Percentiles rank a stretch among this genome's conserved stretches.
Conservation (phyloP, 2,888 invertebrate species). For the Eupithecia centaureata region DNA sequence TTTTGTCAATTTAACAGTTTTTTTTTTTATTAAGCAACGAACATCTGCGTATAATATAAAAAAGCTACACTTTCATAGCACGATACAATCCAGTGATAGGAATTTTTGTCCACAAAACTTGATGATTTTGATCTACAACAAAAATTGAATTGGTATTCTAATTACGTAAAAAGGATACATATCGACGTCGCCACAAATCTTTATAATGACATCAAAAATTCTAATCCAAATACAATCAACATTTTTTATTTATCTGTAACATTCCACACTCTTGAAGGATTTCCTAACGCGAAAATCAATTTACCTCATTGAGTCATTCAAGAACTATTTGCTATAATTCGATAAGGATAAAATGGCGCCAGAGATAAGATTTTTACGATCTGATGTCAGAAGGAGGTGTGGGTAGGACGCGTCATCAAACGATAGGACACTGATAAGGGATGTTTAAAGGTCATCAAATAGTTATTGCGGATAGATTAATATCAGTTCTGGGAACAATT, state of each 20-base stretch:
- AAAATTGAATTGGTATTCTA: not conserved
- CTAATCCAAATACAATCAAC: not conserved
- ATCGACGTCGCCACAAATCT: not conserved
- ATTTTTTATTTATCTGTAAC: constrained; percentile 1
- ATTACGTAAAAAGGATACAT: too few species aligned
- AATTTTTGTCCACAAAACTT: too few species aligned
- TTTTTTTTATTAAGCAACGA: too few species aligned
- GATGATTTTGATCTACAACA: too few species aligned
- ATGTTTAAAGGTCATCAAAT: constrained; percentile 12
- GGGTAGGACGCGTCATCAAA: constrained; percentile 25
- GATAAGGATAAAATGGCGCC: constrained; percentile 47
- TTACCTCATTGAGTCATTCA: constrained; percentile 42
- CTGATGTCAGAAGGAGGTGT: constrained; percentile 42
- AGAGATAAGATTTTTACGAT: constrained; percentile 39
- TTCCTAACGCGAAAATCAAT: constrained; percentile 9
- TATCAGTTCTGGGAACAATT: constrained; percentile 1
- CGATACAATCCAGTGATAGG: too few species aligned
- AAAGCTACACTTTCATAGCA: too few species aligned
- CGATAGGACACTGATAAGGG: constrained; percentile 23
- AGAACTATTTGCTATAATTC: constrained; percentile 42
- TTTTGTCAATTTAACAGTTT: too few species aligned
- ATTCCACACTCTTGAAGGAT: not conserved
- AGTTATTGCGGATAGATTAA: constrained; percentile 22
- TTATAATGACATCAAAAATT: not conserved
- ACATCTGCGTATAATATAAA: too few species aligned